phyloP scores from a whole-genome alignment of 2,797 vertebrate species.

The Sus cebifrons region DNA sequence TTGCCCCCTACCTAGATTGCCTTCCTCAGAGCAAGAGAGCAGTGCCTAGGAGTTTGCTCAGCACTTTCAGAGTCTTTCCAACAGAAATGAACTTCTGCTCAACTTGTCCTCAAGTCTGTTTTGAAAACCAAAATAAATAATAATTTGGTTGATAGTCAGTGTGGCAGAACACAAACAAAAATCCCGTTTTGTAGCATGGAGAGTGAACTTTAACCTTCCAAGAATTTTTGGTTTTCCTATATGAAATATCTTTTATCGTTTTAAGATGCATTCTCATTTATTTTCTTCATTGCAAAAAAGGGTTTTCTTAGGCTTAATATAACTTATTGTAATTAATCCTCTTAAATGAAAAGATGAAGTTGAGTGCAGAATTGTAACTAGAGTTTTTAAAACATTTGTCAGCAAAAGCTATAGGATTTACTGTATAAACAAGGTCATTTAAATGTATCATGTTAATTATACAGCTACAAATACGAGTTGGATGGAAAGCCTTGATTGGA shows the following conservation, averaged over 20 bases:
- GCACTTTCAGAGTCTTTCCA: background rate
- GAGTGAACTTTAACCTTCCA: constrained; percentile 40
- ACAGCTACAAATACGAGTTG: constrained; percentile 47
- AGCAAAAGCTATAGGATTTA: constrained; percentile 65
- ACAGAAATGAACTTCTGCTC: constrained; percentile 25
- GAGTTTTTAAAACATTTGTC: constrained; percentile 50
- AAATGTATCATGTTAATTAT: constrained; percentile 68
- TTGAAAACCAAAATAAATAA: constrained; percentile 71
- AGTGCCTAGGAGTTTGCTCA: background rate
- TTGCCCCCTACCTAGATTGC: background rate
- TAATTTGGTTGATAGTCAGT: background rate
- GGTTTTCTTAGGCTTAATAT: constrained; percentile 55
- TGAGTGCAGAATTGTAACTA: constrained; percentile 37
- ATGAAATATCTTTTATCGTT: constrained; percentile 44
- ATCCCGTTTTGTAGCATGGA: background rate
- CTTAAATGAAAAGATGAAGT: constrained; percentile 64
- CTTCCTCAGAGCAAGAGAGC: background rate
- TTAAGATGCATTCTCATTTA: constrained; percentile 38
- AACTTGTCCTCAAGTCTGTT: background rate
- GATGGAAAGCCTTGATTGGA: constrained; percentile 24
- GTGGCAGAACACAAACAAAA: constrained; percentile 47
- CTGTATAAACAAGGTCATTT: constrained; percentile 68
- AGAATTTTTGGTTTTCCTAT: constrained; percentile 21
- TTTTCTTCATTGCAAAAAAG: constrained; percentile 43
- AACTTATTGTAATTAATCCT: constrained; percentile 56